Evolutionary conservation across 2,113 vertebrate genomes (phyloP), one percentile per base, ranked within the genome.

Genomic region (Spea bombifrons): DNA sequence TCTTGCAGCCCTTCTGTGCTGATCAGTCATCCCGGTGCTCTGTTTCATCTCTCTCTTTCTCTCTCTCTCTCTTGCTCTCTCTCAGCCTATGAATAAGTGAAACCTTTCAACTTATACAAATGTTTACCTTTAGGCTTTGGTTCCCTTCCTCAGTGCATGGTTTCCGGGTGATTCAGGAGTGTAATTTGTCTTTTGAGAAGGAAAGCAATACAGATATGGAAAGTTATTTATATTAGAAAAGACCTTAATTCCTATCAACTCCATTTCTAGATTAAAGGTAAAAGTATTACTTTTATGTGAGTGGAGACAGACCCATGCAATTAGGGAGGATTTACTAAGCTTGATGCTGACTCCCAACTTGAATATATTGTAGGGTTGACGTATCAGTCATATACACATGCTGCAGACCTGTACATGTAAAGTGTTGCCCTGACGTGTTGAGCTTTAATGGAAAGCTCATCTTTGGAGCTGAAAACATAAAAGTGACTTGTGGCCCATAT

Each of bases 51-150:
- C 46, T 63, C 57, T 78, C 46, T 78, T 52, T 9, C 49, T 9
- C 55, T 57, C 12, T 10, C 55, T 57, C 55, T 57, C 9, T 13
- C 9, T 52, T 52, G 5, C 9, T 52, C 9, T 52, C 50, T 52
- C 50, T 6, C 6, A 52, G 66, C 44, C 46, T n/a, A 65, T 48
- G 44, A 78, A 50, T 64, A 70, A 71, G 57, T 49, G 67, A 71
- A 77, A 50, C 53, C 44, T 47, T 55, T 46, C 71, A 73, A 46
- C 53, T 46, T 46, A 46, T 59, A 75, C 66, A 75, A 67, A 68
- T 76, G 75, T 76, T 76, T 76, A 76, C 65, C 68, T 68, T 67
- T 5, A 57, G 52, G 50, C 75, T 47, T 76, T 13, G 50, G 59
- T 52, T 66, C 49, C 17, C n/a, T 67, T 76, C 55, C 65, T 67